phyloP scores from a whole-genome alignment of 2,113 vertebrate genomes.

The Brienomyrus brachyistius region DNA sequence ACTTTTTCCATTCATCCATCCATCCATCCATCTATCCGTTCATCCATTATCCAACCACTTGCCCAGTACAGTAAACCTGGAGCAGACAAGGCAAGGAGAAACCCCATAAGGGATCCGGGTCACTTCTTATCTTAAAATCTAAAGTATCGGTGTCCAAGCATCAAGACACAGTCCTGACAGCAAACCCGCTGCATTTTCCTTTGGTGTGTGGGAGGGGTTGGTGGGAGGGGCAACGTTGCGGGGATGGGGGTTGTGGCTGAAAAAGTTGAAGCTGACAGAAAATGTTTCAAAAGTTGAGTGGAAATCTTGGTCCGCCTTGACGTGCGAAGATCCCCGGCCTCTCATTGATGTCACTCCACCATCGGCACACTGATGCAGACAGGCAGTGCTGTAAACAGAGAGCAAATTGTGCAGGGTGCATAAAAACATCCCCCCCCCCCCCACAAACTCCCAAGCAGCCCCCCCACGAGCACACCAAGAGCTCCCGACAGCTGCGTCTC shows the following conservation, averaged over 20 bases:
- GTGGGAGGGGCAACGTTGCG: neutral
- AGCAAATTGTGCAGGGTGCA: slow-evolving; percentile 58
- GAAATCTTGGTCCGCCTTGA: slow-evolving; percentile 11
- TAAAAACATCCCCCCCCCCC: slow-evolving; percentile 47
- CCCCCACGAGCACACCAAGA: slow-evolving; percentile 9
- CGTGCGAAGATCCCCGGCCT: slow-evolving; percentile 28
- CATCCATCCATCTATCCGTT: neutral
- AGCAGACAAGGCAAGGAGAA: neutral
- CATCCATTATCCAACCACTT: neutral
- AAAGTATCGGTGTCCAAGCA: neutral
- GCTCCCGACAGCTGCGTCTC: slow-evolving; percentile 12
- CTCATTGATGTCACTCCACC: slow-evolving; percentile 46
- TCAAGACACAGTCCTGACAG: neutral
- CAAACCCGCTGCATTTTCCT: neutral
- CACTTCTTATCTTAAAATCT: neutral
- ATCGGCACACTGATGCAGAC: slow-evolving; percentile 48
- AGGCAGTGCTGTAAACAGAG: slow-evolving; percentile 56
- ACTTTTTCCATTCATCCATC: neutral
- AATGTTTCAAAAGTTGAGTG: slow-evolving; percentile 19
- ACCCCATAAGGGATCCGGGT: neutral
- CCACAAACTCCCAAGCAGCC: neutral
- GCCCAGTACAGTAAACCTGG: neutral
- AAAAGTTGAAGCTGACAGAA: neutral
- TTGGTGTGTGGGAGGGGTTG: neutral
- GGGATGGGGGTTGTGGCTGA: neutral